Evolutionary conservation across 2,888 invertebrate genomes (phyloP).

Genomic region (Dasysyrphus tricinctus): DNA sequence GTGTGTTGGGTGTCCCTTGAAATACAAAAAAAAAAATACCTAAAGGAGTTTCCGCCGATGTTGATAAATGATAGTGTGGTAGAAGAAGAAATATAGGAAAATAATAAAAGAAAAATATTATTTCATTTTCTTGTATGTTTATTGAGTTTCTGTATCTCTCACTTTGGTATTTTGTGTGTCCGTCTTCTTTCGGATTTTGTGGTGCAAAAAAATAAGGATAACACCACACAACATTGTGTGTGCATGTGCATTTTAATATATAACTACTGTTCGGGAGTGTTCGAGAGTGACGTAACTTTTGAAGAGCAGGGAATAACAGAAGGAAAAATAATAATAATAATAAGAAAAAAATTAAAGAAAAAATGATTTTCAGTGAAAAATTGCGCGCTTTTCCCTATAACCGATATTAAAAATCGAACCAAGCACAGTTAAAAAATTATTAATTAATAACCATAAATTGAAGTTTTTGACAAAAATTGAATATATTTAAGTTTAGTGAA

Average conservation of each 20-base stretch:
- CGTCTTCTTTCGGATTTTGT: slow-evolving; percentile 35
- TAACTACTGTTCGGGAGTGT: slow-evolving; percentile 66
- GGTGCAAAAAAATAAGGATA: slow-evolving; percentile 60
- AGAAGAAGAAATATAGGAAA: neutral
- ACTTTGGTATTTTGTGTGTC: slow-evolving; percentile 20
- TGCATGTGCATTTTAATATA: slow-evolving; percentile 60
- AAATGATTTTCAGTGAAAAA: slow-evolving; percentile 36
- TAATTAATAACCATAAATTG: neutral
- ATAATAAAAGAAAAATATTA: neutral
- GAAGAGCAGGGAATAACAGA: slow-evolving; percentile 23
- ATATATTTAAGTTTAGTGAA: slow-evolving; percentile 14
- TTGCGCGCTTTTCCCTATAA: slow-evolving; percentile 61
- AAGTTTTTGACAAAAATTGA: slow-evolving; percentile 25
- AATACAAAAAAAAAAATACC: neutral
- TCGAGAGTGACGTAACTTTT: slow-evolving; percentile 69
- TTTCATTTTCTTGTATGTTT: slow-evolving; percentile 10
- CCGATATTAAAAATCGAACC: slow-evolving; percentile 16
- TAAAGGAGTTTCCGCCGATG: slow-evolving; percentile 21
- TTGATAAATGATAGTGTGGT: slow-evolving; percentile 8
- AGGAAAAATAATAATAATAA: slow-evolving; percentile 20
- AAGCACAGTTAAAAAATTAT: neutral
- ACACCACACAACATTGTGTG: slow-evolving; percentile 56
- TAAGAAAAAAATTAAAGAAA: slow-evolving; percentile 19
- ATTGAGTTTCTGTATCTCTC: slow-evolving; percentile 20
- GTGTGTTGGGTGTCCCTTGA: slow-evolving; percentile 27